Percentiles rank a stretch among this genome's conserved stretches.
Evolutionary conservation across 2,113 vertebrate genomes (phyloP).

Genomic region (Pelvicachromis taeniatus): DNA sequence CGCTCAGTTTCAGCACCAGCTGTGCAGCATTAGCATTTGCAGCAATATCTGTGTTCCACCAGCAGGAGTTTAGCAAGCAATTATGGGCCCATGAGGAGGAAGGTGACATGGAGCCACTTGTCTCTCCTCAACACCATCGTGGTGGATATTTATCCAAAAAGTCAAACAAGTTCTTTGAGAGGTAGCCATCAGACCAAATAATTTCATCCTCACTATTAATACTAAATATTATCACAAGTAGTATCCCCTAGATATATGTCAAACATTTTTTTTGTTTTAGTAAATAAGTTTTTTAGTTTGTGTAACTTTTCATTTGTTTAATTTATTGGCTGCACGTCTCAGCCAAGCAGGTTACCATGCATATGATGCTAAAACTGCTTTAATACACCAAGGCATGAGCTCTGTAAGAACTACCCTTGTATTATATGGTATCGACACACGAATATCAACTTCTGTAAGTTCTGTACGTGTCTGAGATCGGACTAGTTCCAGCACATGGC

Average conservation of each 20-base stretch:
- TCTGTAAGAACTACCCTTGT: background rate
- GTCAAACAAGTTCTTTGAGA: background rate
- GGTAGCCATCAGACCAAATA: background rate
- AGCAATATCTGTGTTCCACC: constrained; percentile 37
- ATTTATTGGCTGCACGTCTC: background rate
- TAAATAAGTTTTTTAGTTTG: background rate
- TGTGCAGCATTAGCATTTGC: constrained; percentile 50
- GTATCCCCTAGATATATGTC: background rate
- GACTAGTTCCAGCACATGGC: background rate
- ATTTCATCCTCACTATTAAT: background rate
- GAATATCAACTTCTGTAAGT: background rate
- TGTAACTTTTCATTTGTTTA: background rate
- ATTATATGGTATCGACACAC: background rate
- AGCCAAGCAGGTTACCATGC: background rate
- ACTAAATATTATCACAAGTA: background rate
- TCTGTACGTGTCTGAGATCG: background rate
- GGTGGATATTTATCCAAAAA: background rate
- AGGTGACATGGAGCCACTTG: background rate
- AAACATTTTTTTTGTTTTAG: background rate
- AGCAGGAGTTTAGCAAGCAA: constrained; percentile 34
- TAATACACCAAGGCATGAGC: background rate
- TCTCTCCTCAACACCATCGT: background rate
- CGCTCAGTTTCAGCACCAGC: constrained; percentile 38
- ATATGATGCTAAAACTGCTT: background rate
- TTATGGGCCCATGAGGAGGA: background rate